Conservation (phyloP, 2,797 vertebrate genomes). For the Scyliorhinus canicula region DNA sequence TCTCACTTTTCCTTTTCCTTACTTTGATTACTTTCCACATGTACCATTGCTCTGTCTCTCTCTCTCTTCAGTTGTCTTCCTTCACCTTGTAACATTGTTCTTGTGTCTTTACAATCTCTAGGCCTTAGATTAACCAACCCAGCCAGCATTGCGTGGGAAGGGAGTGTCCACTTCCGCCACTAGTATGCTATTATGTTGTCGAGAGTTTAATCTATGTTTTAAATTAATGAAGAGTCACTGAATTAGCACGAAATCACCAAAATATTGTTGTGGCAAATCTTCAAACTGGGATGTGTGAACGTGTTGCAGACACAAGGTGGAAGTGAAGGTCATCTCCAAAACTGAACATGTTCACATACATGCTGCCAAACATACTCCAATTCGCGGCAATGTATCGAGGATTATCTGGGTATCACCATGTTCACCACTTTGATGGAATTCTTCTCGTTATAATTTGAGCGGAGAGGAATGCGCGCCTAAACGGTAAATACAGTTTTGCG, state of each 20-base stretch:
- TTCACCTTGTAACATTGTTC: neutral
- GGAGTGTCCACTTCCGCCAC: neutral
- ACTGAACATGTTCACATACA: neutral
- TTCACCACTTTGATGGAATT: neutral
- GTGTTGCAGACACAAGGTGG: neutral
- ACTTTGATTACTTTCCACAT: neutral
- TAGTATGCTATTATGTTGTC: neutral
- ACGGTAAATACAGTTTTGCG: neutral
- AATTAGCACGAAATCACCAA: neutral
- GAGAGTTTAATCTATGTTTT: neutral
- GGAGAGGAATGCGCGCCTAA: neutral
- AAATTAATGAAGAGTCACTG: conserved; percentile 1
- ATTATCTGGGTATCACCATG: neutral
- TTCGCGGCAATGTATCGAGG: neutral
- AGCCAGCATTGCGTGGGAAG: neutral
- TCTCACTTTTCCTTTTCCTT: neutral
- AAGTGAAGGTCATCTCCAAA: neutral
- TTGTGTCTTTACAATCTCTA: neutral
- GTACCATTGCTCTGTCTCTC: neutral
- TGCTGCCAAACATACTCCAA: no score
- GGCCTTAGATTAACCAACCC: neutral
- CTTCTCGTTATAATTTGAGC: neutral
- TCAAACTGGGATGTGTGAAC: neutral
- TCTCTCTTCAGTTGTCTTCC: no score
- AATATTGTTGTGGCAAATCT: neutral